Evolutionary conservation across 92 coral and sea anemone genomes (phyloP).

Genomic region (Parazoanthus swiftii): DNA sequence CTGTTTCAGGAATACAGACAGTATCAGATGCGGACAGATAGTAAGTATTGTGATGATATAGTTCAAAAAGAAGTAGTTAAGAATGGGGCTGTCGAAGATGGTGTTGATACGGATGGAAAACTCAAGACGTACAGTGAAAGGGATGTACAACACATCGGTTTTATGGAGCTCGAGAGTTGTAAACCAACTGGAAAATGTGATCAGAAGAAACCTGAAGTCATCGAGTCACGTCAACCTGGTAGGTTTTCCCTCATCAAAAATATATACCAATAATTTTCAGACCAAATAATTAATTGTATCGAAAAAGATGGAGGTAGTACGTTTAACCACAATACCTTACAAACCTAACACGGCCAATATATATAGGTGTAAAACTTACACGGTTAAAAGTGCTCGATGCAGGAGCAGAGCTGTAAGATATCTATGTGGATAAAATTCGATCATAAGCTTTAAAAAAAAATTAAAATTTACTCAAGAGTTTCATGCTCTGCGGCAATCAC

Average conservation of each 20-base stretch:
- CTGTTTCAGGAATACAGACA: conserved; percentile 27
- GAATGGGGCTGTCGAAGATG: not conserved
- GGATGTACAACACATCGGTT: not conserved
- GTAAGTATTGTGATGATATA: not conserved
- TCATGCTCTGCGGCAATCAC: too few species aligned
- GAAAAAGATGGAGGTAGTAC: too few species aligned
- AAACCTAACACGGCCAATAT: too few species aligned
- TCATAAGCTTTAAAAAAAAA: too few species aligned
- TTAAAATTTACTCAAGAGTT: too few species aligned
- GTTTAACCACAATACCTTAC: too few species aligned
- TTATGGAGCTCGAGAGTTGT: conserved; percentile 1
- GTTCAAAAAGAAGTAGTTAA: not conserved
- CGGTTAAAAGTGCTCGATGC: too few species aligned
- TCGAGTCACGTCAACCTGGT: conserved; percentile 6
- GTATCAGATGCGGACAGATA: conserved; percentile 27
- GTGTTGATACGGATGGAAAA: not conserved
- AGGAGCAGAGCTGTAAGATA: too few species aligned
- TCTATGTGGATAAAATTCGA: too few species aligned
- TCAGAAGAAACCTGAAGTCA: not conserved
- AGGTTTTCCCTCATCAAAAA: not conserved
- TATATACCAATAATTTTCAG: too few species aligned
- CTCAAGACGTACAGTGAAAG: not conserved
- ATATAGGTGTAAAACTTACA: too few species aligned
- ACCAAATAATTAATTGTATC: too few species aligned
- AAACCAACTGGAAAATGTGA: not conserved